These are phyloP conservation scores for Ophion ventricosus DNA, from an alignment of 2,888 invertebrate genomes.

Conservation along the genomic window DNA sequence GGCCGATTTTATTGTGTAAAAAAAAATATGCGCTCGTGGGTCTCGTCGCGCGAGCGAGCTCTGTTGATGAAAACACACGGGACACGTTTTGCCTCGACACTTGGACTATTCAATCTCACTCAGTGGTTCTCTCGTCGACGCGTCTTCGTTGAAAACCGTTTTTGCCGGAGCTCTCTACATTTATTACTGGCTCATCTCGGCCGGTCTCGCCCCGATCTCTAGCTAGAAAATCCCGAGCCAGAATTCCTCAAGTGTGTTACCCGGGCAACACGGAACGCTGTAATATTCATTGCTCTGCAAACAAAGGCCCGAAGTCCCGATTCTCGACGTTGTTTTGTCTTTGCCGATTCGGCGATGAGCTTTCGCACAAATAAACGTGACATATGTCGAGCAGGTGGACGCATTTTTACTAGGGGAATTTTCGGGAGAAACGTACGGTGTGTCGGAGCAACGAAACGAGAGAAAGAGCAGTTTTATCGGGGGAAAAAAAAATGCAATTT, in stretches of 20 bases:
- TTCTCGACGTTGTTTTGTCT: conserved; percentile 3
- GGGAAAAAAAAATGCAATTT: background rate
- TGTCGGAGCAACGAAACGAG: too few species aligned
- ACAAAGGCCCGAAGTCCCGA: conserved; percentile 38
- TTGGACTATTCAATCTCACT: conserved; percentile 48
- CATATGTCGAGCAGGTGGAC: too few species aligned
- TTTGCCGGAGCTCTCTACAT: conserved; percentile 64
- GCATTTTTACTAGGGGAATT: background rate
- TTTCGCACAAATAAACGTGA: too few species aligned
- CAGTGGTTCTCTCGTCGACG: conserved; percentile 25
- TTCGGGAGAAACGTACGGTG: too few species aligned
- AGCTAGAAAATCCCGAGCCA: conserved; percentile 61
- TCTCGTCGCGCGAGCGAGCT: conserved; percentile 7
- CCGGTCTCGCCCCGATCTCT: conserved; percentile 48
- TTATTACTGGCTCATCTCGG: conserved; percentile 69
- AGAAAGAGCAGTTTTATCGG: background rate
- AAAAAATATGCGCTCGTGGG: conserved; percentile 18
- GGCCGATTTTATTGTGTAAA: background rate
- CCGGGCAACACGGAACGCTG: conserved; percentile 50
- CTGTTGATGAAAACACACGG: conserved; percentile 17
- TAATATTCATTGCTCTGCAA: conserved; percentile 53
- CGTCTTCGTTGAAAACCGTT: conserved; percentile 48
- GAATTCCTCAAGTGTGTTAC: conserved; percentile 62
- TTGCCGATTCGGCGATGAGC: background rate
- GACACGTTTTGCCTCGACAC: conserved; percentile 36